Base-by-base conservation (phyloP, 2,797 vertebrate species). In the Enteromius viviparus region DNA sequence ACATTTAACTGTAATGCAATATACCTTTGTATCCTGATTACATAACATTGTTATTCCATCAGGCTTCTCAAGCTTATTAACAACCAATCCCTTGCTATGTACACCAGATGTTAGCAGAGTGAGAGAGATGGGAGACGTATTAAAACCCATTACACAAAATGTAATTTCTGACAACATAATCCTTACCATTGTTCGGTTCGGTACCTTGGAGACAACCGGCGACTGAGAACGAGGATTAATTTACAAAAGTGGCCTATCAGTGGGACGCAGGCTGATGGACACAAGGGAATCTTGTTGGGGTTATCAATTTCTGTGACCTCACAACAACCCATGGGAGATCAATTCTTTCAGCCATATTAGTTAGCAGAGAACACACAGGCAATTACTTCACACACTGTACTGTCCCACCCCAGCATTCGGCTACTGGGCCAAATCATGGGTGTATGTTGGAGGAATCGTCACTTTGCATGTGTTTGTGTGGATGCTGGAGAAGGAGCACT, bases 131-230 rank as follows among this genome's bases (percentile, higher is more conserved):
- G 93, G 92, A 94, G 93, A 95, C 93, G 93, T 92, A 96, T 96
- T 97, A 96, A 97, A 96, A 92, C 93, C 94, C 94, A 96, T 97
- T 97, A 97, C 92, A 92, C 94, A 95, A 95, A 93, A 94, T 94
- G 94, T 96, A 94, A 97, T 96, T 96, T 95, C 95, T 96, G 95
- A 96, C 96, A 96, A 95, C 96, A 95, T 96, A 96, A 97, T 97
- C 94, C 94, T 89, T 84, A 93, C 94, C 96, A 96, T 96, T 97
- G 97, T 97, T 96, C 96, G 94, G 94, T 97, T 95, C 93, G 95
- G 94, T 95, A 94, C 94, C 95, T 95, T 91, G 89, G 95, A 96
- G 95, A 96, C 95, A 95, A 95, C 93, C 90, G 94, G 95, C 94
- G 95, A 94, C 93, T 95, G 95, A 95, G 95, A 95, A 94, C 94